A percentile compares a stretch with the other conserved stretches of the same genome.
phyloP scores from a whole-genome alignment of 2,113 vertebrate genomes.

The Myrmecobius fasciatus region DNA sequence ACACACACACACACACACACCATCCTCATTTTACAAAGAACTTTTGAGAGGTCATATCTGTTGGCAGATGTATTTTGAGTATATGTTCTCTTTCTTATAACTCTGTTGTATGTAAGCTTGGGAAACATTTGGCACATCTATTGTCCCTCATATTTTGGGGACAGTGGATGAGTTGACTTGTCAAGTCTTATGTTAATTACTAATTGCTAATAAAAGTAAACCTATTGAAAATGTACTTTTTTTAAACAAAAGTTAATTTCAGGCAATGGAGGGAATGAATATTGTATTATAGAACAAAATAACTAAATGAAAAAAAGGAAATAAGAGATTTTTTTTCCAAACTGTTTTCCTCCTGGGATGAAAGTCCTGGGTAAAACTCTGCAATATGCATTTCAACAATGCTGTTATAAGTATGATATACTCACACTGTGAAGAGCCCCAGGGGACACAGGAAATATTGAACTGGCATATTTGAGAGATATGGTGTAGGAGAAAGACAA shows the following conservation, averaged over 20 bases:
- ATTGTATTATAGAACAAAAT: background rate
- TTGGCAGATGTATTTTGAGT: background rate
- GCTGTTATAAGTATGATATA: background rate
- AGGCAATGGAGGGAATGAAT: background rate
- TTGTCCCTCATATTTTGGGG: background rate
- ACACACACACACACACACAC: background rate
- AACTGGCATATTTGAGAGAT: constrained; percentile 14
- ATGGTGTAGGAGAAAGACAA: background rate
- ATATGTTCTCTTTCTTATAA: background rate
- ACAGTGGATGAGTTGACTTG: background rate
- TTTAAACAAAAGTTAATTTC: constrained; percentile 26
- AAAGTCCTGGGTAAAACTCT: constrained; percentile 18
- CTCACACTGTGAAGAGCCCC: constrained; percentile 34
- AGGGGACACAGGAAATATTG: constrained; percentile 17
- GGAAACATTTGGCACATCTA: background rate
- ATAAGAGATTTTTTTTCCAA: constrained; percentile 8
- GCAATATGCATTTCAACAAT: constrained; percentile 33
- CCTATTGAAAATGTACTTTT: background rate
- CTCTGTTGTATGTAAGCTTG: background rate
- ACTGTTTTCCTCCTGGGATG: constrained; percentile 17
- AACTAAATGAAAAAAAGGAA: background rate
- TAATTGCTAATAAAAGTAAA: background rate
- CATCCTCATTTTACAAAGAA: background rate
- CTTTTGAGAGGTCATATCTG: background rate
- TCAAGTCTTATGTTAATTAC: background rate